Base-by-base conservation (phyloP, 2,113 vertebrate genomes). In the Stictonetta naevosa region DNA sequence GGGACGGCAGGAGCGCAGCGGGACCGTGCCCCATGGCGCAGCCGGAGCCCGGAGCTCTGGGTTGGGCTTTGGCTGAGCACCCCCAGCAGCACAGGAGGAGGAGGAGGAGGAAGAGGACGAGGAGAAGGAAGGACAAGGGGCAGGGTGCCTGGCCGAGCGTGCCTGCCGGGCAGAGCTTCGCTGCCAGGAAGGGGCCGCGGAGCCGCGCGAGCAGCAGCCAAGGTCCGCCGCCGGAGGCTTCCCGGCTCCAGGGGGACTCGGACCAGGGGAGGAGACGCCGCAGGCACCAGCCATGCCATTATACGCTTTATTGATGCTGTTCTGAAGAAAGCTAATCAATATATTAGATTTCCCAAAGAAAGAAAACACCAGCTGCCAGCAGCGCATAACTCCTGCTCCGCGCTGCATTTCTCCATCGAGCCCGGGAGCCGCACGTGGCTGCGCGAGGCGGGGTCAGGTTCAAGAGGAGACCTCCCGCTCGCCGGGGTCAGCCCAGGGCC, bases 281-380 rank as follows among this genome's bases (percentile, higher is more conserved):
- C 80, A 76, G 94, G 95, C 96, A 94, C 92, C 94, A 91, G 97
- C 96, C 96, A 94, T 80, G 93, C 97, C 96, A 97, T 97, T 97
- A 97, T 95, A 94, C 13, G 8, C 92, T 94, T 96, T 97, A 97
- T 97, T 97, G 97, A 97, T 95, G 96, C 93, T 97, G 96, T 96
- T 96, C 97, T 95, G 96, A 96, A 97, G 97, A 97, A 97, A 97
- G 97, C 96, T 97, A 97, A 97, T 97, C 97, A 94, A 97, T 97
- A 97, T 95, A 97, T 97, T 97, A 97, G 97, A 97, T 97, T 97
- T 97, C 97, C 97, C 94, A 94, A 96, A 97, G 97, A 97, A 97
- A 97, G 96, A 96, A 97, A 97, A 96, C 96, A 96, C 96, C 96
- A 92, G 92, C 94, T 96, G 94, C 95, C 95, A 91, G 93, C 94